These are phyloP conservation scores for Xenus cinereus DNA, from an alignment of 2,113 vertebrate genomes.

Conservation along the genomic window DNA sequence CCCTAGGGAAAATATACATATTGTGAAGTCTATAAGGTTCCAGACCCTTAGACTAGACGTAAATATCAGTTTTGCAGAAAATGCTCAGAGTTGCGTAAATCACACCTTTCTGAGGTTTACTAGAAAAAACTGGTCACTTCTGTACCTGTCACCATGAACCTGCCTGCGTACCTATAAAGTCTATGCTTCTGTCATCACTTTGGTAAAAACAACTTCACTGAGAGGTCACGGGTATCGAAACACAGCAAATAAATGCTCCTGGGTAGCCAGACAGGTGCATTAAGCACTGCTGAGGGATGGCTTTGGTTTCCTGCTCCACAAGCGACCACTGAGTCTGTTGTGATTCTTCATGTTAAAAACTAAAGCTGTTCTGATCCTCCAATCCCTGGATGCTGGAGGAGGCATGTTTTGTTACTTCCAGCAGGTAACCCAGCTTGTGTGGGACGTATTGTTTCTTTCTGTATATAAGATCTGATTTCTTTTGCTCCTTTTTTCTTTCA, in stretches of 20 bases:
- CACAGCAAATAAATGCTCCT: not conserved
- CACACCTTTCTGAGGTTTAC: conserved; percentile 22
- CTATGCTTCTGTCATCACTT: not conserved
- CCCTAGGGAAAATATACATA: conserved; percentile 2
- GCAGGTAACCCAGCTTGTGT: not conserved
- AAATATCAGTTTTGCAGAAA: conserved; percentile 45
- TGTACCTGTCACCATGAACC: not conserved
- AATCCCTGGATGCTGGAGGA: not conserved
- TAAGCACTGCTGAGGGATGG: not conserved
- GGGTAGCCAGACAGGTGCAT: not conserved
- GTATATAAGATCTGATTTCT: not conserved
- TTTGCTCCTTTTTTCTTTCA: not conserved
- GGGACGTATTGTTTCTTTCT: not conserved
- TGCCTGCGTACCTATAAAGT: not conserved
- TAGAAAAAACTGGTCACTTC: conserved; percentile 15
- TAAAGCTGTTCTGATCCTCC: not conserved
- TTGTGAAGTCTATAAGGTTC: conserved; percentile 34
- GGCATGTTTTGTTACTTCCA: not conserved
- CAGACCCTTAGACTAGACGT: conserved; percentile 48
- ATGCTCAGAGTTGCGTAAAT: conserved; percentile 32
- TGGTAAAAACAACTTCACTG: not conserved
- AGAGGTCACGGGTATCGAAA: not conserved
- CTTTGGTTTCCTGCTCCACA: not conserved
- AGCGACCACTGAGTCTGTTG: not conserved
- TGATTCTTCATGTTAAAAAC: not conserved